A percentile compares a stretch with the other conserved stretches of the same genome.
Evolutionary conservation across 2,797 vertebrate genomes (phyloP).

Genomic region (Craterocephalus amniculus): DNA sequence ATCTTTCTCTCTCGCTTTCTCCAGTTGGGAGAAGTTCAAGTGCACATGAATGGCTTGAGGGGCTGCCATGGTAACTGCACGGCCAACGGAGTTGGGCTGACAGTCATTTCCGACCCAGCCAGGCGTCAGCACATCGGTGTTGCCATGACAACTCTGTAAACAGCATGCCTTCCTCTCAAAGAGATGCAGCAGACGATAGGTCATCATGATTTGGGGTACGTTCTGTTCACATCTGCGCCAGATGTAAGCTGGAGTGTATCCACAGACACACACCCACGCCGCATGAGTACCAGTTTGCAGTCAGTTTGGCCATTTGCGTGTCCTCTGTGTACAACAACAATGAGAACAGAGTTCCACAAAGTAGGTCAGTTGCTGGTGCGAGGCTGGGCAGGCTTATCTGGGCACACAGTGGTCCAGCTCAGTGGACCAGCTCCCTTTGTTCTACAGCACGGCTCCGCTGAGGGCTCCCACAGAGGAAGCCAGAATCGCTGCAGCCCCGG

Average conservation of each 20-base stretch:
- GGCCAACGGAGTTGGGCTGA: constrained; percentile 62
- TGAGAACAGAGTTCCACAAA: constrained; percentile 66
- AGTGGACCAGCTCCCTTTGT: constrained; percentile 72
- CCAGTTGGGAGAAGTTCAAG: constrained; percentile 60
- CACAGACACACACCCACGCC: not conserved
- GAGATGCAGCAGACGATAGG: constrained; percentile 18
- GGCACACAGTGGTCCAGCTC: constrained; percentile 70
- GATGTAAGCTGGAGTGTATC: not conserved
- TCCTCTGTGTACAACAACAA: constrained; percentile 46
- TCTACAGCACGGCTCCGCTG: constrained; percentile 57
- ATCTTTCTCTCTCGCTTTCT: not conserved
- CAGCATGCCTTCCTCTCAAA: constrained; percentile 45
- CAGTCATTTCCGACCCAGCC: constrained; percentile 71
- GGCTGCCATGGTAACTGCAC: constrained; percentile 77
- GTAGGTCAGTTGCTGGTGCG: constrained; percentile 77
- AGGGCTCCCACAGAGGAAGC: constrained; percentile 65
- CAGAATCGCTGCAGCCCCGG: constrained; percentile 55
- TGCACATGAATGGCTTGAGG: constrained; percentile 73
- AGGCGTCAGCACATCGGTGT: constrained; percentile 61
- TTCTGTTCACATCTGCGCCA: not conserved
- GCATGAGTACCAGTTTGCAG: constrained; percentile 27
- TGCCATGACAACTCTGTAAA: constrained; percentile 73
- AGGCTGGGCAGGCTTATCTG: constrained; percentile 69
- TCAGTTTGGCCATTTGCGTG: constrained; percentile 45
- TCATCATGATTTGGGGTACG: constrained; percentile 1